Evolutionary conservation across 2,888 invertebrate species (phyloP).

Genomic region (Amblyjoppa proteus): DNA sequence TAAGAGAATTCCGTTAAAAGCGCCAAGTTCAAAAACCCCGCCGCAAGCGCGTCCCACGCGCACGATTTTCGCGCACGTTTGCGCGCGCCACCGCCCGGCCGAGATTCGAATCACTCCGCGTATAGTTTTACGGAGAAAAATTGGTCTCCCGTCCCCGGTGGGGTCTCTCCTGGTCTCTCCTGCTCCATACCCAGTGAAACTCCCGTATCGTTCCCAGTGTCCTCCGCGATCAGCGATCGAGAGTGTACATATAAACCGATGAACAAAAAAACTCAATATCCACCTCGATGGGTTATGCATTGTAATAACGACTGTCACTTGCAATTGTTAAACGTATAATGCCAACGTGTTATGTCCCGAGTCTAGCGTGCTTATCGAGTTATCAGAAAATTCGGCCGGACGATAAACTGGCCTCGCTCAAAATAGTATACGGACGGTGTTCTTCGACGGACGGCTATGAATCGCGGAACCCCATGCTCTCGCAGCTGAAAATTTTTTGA

Average conservation of each 20-base stretch:
- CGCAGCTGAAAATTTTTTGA: constrained; percentile 76
- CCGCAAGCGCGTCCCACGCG: neutral
- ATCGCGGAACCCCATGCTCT: constrained; percentile 74
- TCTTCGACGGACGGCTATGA: constrained; percentile 64
- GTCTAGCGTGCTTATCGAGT: constrained; percentile 45
- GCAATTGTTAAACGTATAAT: constrained; percentile 55
- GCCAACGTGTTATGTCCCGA: constrained; percentile 61
- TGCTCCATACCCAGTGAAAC: constrained; percentile 27
- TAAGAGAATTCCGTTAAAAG: neutral
- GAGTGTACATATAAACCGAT: constrained; percentile 47
- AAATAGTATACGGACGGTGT: constrained; percentile 47
- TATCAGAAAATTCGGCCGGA: constrained; percentile 30
- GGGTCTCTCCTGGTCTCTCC: constrained; percentile 6
- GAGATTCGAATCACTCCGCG: neutral
- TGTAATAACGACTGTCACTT: constrained; percentile 62
- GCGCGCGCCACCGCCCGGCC: neutral
- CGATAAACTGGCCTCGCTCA: constrained; percentile 43
- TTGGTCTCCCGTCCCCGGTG: constrained; percentile 18
- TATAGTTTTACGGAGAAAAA: constrained; percentile 7
- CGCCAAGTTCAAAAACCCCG: neutral
- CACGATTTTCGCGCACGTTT: neutral
- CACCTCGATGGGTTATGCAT: constrained; percentile 41
- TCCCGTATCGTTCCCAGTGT: constrained; percentile 33
- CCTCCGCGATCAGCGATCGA: constrained; percentile 21
- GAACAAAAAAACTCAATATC: constrained; percentile 44